Conservation (phyloP, 2,113 vertebrate species). For the Oncorhynchus tshawytscha region DNA sequence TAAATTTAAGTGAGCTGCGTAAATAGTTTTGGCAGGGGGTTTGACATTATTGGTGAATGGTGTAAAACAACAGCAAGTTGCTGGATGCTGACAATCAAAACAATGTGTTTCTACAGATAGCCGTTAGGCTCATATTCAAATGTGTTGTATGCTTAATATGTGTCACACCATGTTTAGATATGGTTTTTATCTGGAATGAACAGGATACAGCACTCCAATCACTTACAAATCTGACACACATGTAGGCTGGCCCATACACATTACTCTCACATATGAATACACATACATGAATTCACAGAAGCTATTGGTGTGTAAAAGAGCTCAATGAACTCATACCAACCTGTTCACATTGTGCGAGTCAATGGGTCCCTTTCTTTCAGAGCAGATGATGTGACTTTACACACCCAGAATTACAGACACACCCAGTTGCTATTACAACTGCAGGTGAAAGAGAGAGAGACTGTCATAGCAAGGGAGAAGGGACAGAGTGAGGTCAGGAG, state of each 20-base stretch:
- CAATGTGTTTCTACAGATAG: slow-evolving; percentile 1
- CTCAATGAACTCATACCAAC: slow-evolving; percentile 39
- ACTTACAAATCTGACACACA: slow-evolving; percentile 6
- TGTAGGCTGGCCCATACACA: slow-evolving; percentile 24
- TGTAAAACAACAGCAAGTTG: slow-evolving; percentile 5
- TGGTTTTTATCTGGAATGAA: not conserved
- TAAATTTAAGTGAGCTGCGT: slow-evolving; percentile 17
- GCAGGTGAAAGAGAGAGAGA: slow-evolving; percentile 19
- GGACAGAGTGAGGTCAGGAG: slow-evolving; percentile 30
- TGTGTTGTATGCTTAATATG: not conserved
- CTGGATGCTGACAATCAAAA: not conserved
- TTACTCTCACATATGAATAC: slow-evolving; percentile 9
- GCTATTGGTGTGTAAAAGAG: slow-evolving; percentile 27
- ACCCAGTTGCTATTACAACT: slow-evolving; percentile 65
- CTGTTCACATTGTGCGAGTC: slow-evolving; percentile 42
- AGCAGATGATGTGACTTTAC: slow-evolving; percentile 55
- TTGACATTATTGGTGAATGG: slow-evolving; percentile 16
- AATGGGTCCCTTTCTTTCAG: slow-evolving; percentile 59
- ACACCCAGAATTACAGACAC: slow-evolving; percentile 66
- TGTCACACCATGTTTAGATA: not conserved
- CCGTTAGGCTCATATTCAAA: not conserved
- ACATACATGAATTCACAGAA: not conserved
- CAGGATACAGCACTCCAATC: not conserved
- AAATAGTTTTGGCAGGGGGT: slow-evolving; percentile 2
- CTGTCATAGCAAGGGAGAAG: slow-evolving; percentile 35